A percentile compares a stretch with the other conserved stretches of the same genome.
phyloP scores from a whole-genome alignment of 1,140 invertebrate genomes.

The Yoshiicerus persimilis region DNA sequence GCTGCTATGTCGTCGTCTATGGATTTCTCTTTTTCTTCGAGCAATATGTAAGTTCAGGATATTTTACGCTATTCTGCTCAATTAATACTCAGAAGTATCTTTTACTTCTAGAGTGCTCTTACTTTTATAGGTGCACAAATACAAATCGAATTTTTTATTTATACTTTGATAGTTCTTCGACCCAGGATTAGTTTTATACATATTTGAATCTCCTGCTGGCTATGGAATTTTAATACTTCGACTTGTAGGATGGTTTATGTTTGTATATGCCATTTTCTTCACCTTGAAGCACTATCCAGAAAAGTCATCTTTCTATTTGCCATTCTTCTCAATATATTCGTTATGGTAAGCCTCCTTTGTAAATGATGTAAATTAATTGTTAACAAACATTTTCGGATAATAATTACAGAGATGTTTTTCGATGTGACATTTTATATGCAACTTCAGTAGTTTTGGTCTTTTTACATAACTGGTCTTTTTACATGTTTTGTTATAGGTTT shows the following conservation, averaged over 20 bases:
- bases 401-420: too few species aligned
- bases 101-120: too few species aligned
- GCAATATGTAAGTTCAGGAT: constrained; percentile 65
- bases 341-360: constrained; percentile 64
- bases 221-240: constrained; percentile 78
- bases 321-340: constrained; percentile 76
- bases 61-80: too few species aligned
- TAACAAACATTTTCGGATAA: neutral
- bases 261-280: constrained; percentile 76
- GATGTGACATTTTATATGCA: neutral
- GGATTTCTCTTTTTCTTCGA: constrained; percentile 75
- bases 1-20: constrained; percentile 70
- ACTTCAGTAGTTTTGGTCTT: neutral
- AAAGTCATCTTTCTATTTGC: constrained; percentile 70
- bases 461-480: too few species aligned
- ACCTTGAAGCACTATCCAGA: constrained; percentile 80
- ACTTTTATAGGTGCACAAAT: too few species aligned
- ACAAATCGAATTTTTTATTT: neutral
- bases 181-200: constrained; percentile 81
- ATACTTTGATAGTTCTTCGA: constrained; percentile 71
- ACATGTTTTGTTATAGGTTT: constrained; percentile 60
- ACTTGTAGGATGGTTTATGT: constrained; percentile 78
- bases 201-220: constrained; percentile 85
- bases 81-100: too few species aligned
- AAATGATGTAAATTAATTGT: neutral